Conservation (phyloP, 2,888 invertebrate genomes). For the Drosophila engyochracea region DNA sequence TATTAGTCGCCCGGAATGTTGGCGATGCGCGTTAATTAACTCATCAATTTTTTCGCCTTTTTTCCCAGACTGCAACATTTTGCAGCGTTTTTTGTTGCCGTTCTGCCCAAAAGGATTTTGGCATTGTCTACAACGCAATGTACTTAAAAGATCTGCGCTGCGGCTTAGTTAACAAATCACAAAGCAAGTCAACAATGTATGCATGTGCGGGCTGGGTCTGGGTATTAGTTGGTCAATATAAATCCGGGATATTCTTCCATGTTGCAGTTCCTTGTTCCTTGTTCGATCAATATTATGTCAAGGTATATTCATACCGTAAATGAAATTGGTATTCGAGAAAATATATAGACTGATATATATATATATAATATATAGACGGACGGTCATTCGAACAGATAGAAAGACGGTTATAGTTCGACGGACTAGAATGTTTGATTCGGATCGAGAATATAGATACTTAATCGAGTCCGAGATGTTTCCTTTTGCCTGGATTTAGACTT, state of each 20-base stretch:
- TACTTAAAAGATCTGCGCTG: background rate
- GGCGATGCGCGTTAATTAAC: conserved; percentile 81
- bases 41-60: conserved; percentile 73
- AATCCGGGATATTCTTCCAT: background rate
- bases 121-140: conserved; percentile 35
- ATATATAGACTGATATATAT: no score
- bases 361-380: no score
- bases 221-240: background rate
- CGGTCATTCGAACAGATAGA: no score
- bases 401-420: background rate
- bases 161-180: conserved; percentile 26
- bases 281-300: background rate
- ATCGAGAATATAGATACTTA: background rate
- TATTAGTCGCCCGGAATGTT: conserved; percentile 79
- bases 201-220: background rate
- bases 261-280: background rate
- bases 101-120: conserved; percentile 43
- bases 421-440: background rate
- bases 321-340: background rate
- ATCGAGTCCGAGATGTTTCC: background rate
- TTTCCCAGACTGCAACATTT: conserved; percentile 17
- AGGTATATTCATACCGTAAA: background rate
- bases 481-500: background rate
- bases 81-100: conserved; percentile 1
- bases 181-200: background rate